A percentile compares a stretch with the other conserved stretches of the same genome.
Conservation (phyloP, 2,113 vertebrate species). For the Acanthochromis polyacanthus region DNA sequence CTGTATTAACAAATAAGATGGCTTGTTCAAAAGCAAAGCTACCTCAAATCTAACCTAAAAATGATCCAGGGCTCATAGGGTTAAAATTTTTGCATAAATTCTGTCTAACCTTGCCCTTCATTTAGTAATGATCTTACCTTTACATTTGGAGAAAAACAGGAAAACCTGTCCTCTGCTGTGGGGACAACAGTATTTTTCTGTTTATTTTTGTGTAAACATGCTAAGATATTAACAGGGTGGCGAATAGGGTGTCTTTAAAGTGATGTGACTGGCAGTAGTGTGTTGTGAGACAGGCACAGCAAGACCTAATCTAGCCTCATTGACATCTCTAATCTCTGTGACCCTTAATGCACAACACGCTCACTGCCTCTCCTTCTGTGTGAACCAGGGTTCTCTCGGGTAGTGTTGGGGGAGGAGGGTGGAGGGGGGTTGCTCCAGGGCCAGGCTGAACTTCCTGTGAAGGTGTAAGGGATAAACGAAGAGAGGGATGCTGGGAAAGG, state of each 20-base stretch:
- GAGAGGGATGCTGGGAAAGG: conserved; percentile 74
- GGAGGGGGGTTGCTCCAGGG: conserved; percentile 60
- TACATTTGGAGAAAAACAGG: not conserved
- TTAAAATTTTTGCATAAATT: no score
- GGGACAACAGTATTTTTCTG: not conserved
- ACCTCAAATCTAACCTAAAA: no score
- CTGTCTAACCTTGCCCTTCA: no score
- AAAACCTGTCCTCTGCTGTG: not conserved
- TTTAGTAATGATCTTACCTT: no score
- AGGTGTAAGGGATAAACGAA: conserved; percentile 82
- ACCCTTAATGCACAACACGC: conserved; percentile 61
- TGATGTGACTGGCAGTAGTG: not conserved
- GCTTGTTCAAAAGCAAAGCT: no score
- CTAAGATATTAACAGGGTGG: not conserved
- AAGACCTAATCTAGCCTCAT: conserved; percentile 22
- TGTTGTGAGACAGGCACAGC: not conserved
- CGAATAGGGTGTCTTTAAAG: not conserved
- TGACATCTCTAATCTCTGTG: conserved; percentile 56
- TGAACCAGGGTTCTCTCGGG: conserved; percentile 37
- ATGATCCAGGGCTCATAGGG: no score
- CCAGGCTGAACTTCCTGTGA: conserved; percentile 78
- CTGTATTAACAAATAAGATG: no score
- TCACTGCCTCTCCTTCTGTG: conserved; percentile 58
- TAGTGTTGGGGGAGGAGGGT: conserved; percentile 24
- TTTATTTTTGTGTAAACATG: not conserved